A percentile compares a stretch with the other conserved stretches of the same genome.
phyloP scores from a whole-genome alignment of 2,888 invertebrate genomes.

The Hermaeophaga mercurialis region DNA sequence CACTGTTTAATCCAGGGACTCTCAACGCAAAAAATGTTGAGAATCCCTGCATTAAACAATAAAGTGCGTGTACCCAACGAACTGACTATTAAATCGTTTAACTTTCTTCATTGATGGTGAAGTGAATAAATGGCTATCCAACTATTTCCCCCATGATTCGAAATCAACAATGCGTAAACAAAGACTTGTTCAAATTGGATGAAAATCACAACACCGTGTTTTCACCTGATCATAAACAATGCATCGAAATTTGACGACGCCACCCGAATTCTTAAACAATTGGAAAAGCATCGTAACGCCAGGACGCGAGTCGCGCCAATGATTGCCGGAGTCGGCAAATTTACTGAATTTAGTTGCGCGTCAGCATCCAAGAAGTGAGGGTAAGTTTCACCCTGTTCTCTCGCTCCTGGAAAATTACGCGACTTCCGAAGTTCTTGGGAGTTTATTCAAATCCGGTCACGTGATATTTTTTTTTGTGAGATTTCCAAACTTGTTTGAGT shows the following conservation, averaged over 20 bases:
- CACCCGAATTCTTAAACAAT: constrained; percentile 27
- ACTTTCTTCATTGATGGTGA: background rate
- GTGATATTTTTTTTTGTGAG: background rate
- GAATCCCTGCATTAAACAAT: no score
- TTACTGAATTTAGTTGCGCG: constrained; percentile 33
- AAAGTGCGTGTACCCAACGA: no score
- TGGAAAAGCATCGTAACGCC: constrained; percentile 28
- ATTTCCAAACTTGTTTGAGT: no score
- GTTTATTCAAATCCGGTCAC: background rate
- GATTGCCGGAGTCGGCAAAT: constrained; percentile 14
- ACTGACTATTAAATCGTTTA: background rate
- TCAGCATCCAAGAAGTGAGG: constrained; percentile 28
- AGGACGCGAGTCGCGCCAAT: constrained; percentile 22
- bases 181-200: constrained; percentile 10
- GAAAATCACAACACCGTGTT: constrained; percentile 17
- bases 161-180: background rate
- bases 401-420: constrained; percentile 14
- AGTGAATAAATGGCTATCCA: background rate
- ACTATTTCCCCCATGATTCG: constrained; percentile 13
- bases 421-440: background rate
- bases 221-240: constrained; percentile 21
- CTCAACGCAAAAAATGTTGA: no score
- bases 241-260: constrained; percentile 26
- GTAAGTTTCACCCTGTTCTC: constrained; percentile 20
- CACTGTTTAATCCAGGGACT: no score